A percentile compares a stretch with the other conserved stretches of the same genome.
These are phyloP conservation scores for Proisotoma minuta DNA, from an alignment of 2,888 invertebrate species.

Conservation along the genomic window DNA sequence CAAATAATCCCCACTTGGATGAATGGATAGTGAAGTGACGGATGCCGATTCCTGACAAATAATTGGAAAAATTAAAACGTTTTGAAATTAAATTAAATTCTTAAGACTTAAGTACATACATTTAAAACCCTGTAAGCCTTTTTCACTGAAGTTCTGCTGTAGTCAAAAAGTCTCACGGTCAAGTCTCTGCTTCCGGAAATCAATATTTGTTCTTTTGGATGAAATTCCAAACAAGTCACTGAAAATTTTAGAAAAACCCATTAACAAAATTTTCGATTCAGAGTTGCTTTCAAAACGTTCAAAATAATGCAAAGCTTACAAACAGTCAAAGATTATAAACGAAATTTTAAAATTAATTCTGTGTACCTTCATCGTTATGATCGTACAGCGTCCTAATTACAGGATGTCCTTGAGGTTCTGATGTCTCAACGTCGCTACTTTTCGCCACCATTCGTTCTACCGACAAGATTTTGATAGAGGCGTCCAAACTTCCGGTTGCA, in stretches of 20 bases:
- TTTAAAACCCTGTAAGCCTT: slow-evolving; percentile 94
- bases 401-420: slow-evolving; percentile 90
- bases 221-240: slow-evolving; percentile 95
- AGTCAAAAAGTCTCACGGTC: slow-evolving; percentile 94
- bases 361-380: slow-evolving; percentile 94
- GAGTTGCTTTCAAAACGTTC: too few species aligned
- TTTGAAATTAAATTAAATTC: slow-evolving; percentile 2
- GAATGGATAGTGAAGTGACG: slow-evolving; percentile 84
- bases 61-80: background rate
- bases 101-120: slow-evolving; percentile 56
- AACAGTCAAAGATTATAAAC: too few species aligned
- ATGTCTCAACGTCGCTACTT: slow-evolving; percentile 84
- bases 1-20: slow-evolving; percentile 91
- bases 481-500: slow-evolving; percentile 96
- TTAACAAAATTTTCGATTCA: too few species aligned
- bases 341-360: too few species aligned
- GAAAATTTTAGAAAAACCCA: too few species aligned
- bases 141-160: slow-evolving; percentile 96
- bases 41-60: slow-evolving; percentile 78
- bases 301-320: too few species aligned
- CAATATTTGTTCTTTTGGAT: slow-evolving; percentile 88
- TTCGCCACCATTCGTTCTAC: slow-evolving; percentile 97
- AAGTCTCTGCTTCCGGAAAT: slow-evolving; percentile 92
- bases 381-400: slow-evolving; percentile 96
- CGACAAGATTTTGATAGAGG: slow-evolving; percentile 97